Evolutionary conservation across 1,140 invertebrate genomes (phyloP).

Genomic region (Trialeurodes vaporariorum): DNA sequence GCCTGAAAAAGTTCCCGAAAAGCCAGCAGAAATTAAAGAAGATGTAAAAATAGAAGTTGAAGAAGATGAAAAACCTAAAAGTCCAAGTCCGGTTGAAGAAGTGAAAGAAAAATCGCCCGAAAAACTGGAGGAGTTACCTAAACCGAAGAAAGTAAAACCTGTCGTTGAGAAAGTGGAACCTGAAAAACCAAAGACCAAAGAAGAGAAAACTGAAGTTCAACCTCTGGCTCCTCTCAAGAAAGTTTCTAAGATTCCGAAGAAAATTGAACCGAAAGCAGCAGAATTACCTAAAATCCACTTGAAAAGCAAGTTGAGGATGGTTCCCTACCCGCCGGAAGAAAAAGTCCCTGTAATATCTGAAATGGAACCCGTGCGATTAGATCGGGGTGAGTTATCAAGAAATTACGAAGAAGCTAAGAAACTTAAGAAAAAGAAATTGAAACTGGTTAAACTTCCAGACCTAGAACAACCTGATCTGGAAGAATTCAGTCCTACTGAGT

Average conservation of each 20-base stretch:
- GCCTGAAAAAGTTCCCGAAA: constrained; percentile 32
- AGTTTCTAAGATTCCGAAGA: constrained; percentile 18
- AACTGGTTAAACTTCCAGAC: constrained; percentile 26
- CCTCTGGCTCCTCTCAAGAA: constrained; percentile 13
- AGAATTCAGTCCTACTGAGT: constrained; percentile 23
- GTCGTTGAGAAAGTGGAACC: constrained; percentile 27
- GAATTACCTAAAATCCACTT: constrained; percentile 49
- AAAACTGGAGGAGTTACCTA: constrained; percentile 24
- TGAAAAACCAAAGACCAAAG: constrained; percentile 17
- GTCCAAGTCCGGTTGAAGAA: constrained; percentile 13
- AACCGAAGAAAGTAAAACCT: constrained; percentile 20
- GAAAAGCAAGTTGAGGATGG: constrained; percentile 46
- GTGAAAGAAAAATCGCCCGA: constrained; percentile 29
- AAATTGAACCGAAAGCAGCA: constrained; percentile 27
- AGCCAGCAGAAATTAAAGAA: constrained; percentile 14
- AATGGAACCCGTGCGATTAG: constrained; percentile 22
- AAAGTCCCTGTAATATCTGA: constrained; percentile 23
- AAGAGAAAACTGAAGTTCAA: background rate
- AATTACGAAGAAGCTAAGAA: constrained; percentile 32
- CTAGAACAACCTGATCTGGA: constrained; percentile 22
- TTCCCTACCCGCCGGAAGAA: constrained; percentile 29
- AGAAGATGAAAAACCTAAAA: constrained; percentile 27
- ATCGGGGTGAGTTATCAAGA: constrained; percentile 31
- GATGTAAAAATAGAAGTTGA: constrained; percentile 21
- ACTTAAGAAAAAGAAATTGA: constrained; percentile 30